phyloP scores from a whole-genome alignment of 2,113 vertebrate species.

The Sterrhoptilus dennistouni region DNA sequence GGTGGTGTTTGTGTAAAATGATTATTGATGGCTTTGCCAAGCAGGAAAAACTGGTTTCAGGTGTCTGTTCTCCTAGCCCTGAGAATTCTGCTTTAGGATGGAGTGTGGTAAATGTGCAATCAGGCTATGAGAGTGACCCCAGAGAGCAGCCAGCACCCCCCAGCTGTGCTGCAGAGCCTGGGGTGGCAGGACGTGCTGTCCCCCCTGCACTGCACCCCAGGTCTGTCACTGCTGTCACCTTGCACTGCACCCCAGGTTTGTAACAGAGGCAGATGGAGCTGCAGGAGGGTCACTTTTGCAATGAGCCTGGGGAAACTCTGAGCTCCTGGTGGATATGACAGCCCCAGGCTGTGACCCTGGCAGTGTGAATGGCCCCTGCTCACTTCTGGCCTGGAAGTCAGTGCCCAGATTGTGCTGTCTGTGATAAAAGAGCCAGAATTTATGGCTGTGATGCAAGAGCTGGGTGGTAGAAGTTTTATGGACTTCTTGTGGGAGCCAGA shows the following conservation, averaged over 20 bases:
- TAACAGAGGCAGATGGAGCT: neutral
- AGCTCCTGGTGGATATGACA: rapidly evolving
- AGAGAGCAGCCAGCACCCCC: neutral
- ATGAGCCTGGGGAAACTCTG: neutral
- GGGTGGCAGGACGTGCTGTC: neutral
- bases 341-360: rapidly evolving
- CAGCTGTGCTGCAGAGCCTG: neutral
- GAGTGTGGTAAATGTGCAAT: neutral
- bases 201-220: neutral
- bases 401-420: neutral
- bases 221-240: no score
- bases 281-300: neutral
- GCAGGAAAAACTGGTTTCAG: neutral
- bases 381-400: neutral
- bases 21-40: neutral
- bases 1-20: neutral
- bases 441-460: neutral
- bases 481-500: neutral
- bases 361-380: rapidly evolving
- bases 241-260: neutral
- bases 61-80: neutral
- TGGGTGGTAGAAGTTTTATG: neutral
- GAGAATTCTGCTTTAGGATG: neutral
- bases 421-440: neutral
- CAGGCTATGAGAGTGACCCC: neutral